Evolutionary conservation across 1,140 invertebrate species (phyloP).

Genomic region (Probaryconus sp.): DNA sequence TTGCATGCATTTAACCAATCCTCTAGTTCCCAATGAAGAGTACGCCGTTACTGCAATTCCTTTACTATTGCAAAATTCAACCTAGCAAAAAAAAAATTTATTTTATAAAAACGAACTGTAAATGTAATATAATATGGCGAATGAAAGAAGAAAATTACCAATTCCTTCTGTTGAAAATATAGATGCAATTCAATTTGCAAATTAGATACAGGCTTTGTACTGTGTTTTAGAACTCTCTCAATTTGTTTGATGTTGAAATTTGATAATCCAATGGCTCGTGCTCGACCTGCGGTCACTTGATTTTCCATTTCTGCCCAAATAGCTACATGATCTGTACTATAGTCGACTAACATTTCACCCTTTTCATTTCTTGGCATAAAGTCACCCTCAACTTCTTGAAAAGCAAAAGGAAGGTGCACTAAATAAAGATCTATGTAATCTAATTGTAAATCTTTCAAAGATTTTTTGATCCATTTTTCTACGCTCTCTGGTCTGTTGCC

Average conservation of each 20-base stretch:
- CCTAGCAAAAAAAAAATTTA: constrained; percentile 57
- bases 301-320: constrained; percentile 88
- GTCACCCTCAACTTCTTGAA: constrained; percentile 78
- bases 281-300: constrained; percentile 80
- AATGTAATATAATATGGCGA: not conserved
- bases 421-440: constrained; percentile 86
- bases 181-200: constrained; percentile 86
- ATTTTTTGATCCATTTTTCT: constrained; percentile 81
- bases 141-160: constrained; percentile 68
- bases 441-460: constrained; percentile 80
- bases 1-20: constrained; percentile 76
- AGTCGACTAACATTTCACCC: constrained; percentile 83
- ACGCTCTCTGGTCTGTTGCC: constrained; percentile 78
- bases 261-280: constrained; percentile 86
- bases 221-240: constrained; percentile 80
- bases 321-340: constrained; percentile 83
- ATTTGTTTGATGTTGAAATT: constrained; percentile 89
- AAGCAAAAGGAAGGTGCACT: constrained; percentile 83
- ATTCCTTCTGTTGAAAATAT: constrained; percentile 81
- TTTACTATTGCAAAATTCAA: constrained; percentile 80
- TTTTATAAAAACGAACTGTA: too few relatives aligned
- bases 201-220: constrained; percentile 81
- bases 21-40: constrained; percentile 82
- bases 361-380: constrained; percentile 78
- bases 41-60: constrained; percentile 82